Evolutionary conservation across 2,888 invertebrate genomes (phyloP).

Genomic region (Pilophorus perplexus): DNA sequence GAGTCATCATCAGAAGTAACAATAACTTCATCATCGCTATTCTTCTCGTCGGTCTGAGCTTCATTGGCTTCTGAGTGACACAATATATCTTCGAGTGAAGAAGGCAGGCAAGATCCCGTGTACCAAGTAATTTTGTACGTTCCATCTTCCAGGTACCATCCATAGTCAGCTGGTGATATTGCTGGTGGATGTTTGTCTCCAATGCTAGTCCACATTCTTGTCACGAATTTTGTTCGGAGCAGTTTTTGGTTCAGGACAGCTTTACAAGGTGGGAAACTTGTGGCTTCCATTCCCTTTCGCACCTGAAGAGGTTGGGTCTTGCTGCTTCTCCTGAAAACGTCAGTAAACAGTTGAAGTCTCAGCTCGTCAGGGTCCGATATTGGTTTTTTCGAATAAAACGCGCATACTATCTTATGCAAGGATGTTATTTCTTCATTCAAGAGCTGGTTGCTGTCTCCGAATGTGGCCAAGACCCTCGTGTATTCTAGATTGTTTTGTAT

Average conservation of each 20-base stretch:
- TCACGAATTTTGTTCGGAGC: slow-evolving; percentile 8
- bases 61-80: too few relatives aligned
- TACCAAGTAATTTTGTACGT: slow-evolving; percentile 17
- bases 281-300: slow-evolving; percentile 2
- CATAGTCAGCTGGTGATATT: slow-evolving; percentile 1
- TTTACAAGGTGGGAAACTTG: slow-evolving; percentile 24
- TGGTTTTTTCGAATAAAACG: neutral
- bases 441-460: neutral
- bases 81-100: slow-evolving; percentile 14
- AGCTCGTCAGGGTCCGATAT: neutral
- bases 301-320: neutral
- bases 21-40: slow-evolving; percentile 1
- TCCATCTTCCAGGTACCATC: neutral
- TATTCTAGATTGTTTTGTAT: neutral
- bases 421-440: neutral
- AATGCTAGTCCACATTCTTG: slow-evolving; percentile 1
- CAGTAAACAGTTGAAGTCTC: slow-evolving; percentile 9
- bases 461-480: neutral
- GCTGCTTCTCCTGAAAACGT: neutral
- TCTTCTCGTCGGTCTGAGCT: neutral
- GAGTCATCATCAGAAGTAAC: neutral
- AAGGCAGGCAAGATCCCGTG: slow-evolving; percentile 8
- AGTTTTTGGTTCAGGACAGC: neutral
- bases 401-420: neutral
- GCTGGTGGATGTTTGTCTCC: neutral